These are phyloP conservation scores for Parnassius glacialis DNA, from an alignment of 2,888 invertebrate genomes.

Conservation along the genomic window DNA sequence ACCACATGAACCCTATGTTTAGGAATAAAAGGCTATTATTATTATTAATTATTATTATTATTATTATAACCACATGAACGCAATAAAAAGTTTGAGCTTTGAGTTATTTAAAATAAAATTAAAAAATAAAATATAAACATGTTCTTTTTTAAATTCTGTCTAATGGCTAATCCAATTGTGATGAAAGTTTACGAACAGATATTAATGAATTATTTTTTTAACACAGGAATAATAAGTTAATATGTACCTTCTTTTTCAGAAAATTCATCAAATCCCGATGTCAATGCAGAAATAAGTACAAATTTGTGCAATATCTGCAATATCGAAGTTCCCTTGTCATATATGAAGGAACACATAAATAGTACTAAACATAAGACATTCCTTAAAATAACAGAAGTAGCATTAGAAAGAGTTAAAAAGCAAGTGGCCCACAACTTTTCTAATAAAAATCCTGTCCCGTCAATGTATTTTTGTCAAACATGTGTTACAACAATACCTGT, in stretches of 20 bases:
- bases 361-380: constrained; percentile 15
- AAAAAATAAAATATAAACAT: too few species aligned
- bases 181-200: too few species aligned
- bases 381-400: constrained; percentile 12
- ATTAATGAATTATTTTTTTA: too few species aligned
- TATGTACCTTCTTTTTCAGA: neutral
- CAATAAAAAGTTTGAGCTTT: too few species aligned
- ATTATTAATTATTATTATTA: too few species aligned
- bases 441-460: neutral
- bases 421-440: constrained; percentile 3
- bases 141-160: too few species aligned
- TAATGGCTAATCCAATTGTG: too few species aligned
- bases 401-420: constrained; percentile 16
- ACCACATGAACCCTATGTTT: too few species aligned
- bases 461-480: constrained; percentile 7
- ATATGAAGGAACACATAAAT: constrained; percentile 4
- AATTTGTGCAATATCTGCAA: constrained; percentile 18
- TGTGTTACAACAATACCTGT: constrained; percentile 4
- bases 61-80: too few species aligned
- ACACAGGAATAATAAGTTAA: too few species aligned
- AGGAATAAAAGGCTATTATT: too few species aligned
- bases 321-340: constrained; percentile 11
- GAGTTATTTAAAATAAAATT: too few species aligned
- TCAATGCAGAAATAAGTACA: neutral
- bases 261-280: neutral